Conservation (phyloP, 2,888 invertebrate genomes). For the Oxycera nigricornis region DNA sequence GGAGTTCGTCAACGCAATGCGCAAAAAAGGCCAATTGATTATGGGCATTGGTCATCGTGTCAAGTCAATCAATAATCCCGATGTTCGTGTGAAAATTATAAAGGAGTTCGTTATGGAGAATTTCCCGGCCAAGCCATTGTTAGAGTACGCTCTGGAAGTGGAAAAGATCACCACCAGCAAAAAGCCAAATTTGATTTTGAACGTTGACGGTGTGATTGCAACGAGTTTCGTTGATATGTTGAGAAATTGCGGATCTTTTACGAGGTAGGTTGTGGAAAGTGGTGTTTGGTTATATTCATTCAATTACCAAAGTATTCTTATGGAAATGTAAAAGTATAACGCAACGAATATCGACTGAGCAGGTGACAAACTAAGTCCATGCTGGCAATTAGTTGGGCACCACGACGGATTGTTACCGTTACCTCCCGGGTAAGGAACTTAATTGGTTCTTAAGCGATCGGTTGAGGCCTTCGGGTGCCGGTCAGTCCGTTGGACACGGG, state of each 20-base stretch:
- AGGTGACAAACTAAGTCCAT: no score
- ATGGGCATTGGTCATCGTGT: constrained; percentile 98
- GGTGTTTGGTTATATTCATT: background rate
- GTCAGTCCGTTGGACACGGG: no score
- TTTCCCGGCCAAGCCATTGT: constrained; percentile 93
- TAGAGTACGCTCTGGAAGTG: constrained; percentile 95
- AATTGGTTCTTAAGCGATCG: no score
- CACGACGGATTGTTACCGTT: no score
- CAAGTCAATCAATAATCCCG: constrained; percentile 96
- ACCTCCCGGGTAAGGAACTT: no score
- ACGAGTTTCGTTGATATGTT: constrained; percentile 97
- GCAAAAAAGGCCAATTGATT: constrained; percentile 95
- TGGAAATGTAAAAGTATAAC: no score
- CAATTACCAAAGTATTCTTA: no score
- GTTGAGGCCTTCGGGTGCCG: no score
- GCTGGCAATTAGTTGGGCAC: no score
- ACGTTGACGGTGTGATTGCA: constrained; percentile 98
- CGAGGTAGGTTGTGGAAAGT: constrained; percentile 69
- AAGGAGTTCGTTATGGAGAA: constrained; percentile 94
- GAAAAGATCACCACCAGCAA: constrained; percentile 99
- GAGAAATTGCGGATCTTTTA: constrained; percentile 92
- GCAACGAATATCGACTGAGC: no score
- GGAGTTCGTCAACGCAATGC: constrained; percentile 98
- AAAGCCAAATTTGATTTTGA: constrained; percentile 99
- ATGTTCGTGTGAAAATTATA: constrained; percentile 95